Evolutionary conservation across 2,888 invertebrate species (phyloP), one percentile per base, ranked within the genome.

Genomic region (Tenthredo scrophulariae): DNA sequence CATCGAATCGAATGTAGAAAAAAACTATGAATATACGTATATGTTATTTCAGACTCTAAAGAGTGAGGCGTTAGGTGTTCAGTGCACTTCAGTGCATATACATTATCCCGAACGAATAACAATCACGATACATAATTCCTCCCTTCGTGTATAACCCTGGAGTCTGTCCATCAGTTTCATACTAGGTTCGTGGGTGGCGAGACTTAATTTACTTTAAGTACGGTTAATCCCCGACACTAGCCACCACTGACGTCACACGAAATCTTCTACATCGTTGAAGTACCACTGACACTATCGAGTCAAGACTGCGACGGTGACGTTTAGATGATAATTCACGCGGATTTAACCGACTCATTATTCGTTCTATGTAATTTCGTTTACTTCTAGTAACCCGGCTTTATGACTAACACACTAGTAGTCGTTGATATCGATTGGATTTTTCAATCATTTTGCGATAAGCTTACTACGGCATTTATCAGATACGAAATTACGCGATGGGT

Each of bases 121-220:
- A 33, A 50, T 77, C 72, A 74, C 72, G 40, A 43, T 74, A n/a
- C 43, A 43, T 22, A 54, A 46, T 40, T 77, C 54, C 29, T 37
- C 62, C 54, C 40, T 80, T 22, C 22, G 33, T 18, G 26, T 33
- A 15, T 6, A 46, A 29, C 18, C 54, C 2, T 10, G 43, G 5
- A 77, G 26, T 58, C 50, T 62, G 58, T 62, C 62, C 22, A 22
- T 65, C 65, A 50, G 62, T 83, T 29, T 37, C 40, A 46, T 70
- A 46, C 26, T 6, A 13, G 3, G 50, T 26, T 62, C 83, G 83
- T 83, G 83, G 83, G 83, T 83, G 83, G 83, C n/a, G 65, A 83
- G 83, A 70, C 67, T 70, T 67, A 83, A 83, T 83, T 83, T 65
- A 70, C 67, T 33, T 40, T 70, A 83, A 83, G 83, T 83, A 83